Base-by-base conservation (phyloP, 1,140 invertebrate species). In the Zaprionus camerounensis region DNA sequence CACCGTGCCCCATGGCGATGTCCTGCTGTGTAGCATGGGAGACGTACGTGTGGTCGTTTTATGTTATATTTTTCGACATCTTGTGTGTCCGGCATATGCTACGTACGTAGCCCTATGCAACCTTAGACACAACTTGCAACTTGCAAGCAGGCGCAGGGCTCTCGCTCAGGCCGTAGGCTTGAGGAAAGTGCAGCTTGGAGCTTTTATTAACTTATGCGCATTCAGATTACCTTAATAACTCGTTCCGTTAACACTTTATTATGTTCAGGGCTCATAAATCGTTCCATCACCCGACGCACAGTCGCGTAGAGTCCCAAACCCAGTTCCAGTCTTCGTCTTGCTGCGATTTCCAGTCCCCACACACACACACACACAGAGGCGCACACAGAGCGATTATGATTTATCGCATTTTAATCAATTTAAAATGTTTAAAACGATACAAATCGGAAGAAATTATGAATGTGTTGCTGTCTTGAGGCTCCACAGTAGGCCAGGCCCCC, bases 171-270 rank as follows among this genome's bases (percentile, higher is more conserved):
- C 55, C 55, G 55, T 22, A 56, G 17, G 41, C 22, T 56, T 34
- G 61, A 71, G 55, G 70, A 63, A 67, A 76, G 75, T 72, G 70
- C 75, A 73, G 67, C 75, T 11, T 34, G 57, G 63, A 80, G 84
- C 75, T 87, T 90, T 90, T 90, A 90, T 90, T 90, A 90, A 90
- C 85, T 90, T 90, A 90, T 82, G 85, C 85, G 79, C 81, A 90
- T 91, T 90, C 79, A 90, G 76, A 91, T 84, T 90, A 90, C 87
- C 88, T 92, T 90, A 92, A 92, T 91, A 91, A 91, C 91, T 88
- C 91, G 91, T 92, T 92, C 87, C 87, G 91, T 92, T 92, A 92
- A 92, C 91, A 92, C 91, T 92, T 92, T 92, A 92, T 92, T 91
- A 92, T 88, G 83, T 80, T 86, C 80, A 71, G 78, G 72, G 91